Evolutionary conservation across 2,888 invertebrate species (phyloP).

Genomic region (Philhelius pedissequus): DNA sequence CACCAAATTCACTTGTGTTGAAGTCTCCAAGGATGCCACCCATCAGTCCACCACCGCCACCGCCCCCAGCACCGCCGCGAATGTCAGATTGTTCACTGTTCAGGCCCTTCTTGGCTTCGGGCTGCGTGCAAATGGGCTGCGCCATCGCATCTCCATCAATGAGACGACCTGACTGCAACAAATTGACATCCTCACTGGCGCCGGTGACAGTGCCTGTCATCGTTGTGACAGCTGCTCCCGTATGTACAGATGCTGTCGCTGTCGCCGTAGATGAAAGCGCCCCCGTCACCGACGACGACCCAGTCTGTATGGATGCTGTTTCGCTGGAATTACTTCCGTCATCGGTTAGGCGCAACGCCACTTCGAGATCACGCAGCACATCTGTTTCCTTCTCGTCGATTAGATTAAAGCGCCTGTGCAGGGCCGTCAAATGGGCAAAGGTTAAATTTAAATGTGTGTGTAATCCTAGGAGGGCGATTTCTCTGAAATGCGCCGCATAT

Average conservation of each 20-base stretch:
- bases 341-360: slow-evolving; percentile 86
- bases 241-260: slow-evolving; percentile 49
- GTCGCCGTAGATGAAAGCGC: slow-evolving; percentile 60
- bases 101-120: slow-evolving; percentile 74
- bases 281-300: slow-evolving; percentile 69
- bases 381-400: slow-evolving; percentile 98
- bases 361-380: slow-evolving; percentile 93
- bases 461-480: slow-evolving; percentile 94
- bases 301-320: slow-evolving; percentile 64
- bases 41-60: slow-evolving; percentile 75
- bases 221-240: slow-evolving; percentile 58
- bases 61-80: slow-evolving; percentile 69
- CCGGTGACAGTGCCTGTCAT: slow-evolving; percentile 64
- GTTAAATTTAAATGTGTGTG: slow-evolving; percentile 98
- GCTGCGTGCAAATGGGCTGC: slow-evolving; percentile 78
- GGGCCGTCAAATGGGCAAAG: slow-evolving; percentile 95
- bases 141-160: slow-evolving; percentile 75
- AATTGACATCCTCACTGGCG: slow-evolving; percentile 75
- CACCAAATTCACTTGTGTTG: slow-evolving; percentile 77
- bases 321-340: slow-evolving; percentile 74
- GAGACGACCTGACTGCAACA: slow-evolving; percentile 71
- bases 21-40: slow-evolving; percentile 77
- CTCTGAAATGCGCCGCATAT: slow-evolving; percentile 98
- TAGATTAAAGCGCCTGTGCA: slow-evolving; percentile 91
- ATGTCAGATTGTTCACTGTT: slow-evolving; percentile 69